Base-by-base conservation (phyloP, 2,888 invertebrate species). In the Lacanobia oleracea region DNA sequence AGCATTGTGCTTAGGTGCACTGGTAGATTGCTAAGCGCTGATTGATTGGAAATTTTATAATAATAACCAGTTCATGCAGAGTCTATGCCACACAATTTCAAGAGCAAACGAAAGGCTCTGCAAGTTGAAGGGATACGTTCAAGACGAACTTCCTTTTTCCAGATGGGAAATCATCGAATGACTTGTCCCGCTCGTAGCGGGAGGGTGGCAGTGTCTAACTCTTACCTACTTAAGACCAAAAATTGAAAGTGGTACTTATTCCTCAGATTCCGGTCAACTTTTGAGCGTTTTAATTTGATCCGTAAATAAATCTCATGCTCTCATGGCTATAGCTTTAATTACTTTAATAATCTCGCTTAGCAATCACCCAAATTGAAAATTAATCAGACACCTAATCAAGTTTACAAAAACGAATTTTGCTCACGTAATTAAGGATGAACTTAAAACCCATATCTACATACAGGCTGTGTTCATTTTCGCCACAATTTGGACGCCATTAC, bases 401-500 rank as follows among this genome's bases (percentile, higher is more conserved):
- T 18, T n/a, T 71, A 51, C 37, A 23, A 23, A 45, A 43, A 23
- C 23, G 8, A 16, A 53, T 60, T 70, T 54, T 1, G 21, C 16
- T 2, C 48, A 27, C 16, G 50, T 43, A 37, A 51, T 33, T 66
- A 53, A 79, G 67, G 67, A 74, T 61, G 33, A 62, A 72, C 72
- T 73, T 72, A 70, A 81, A 79, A 75, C 67, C 45, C 48, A 62
- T 51, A 45, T 56, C 23, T 57, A 63, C 61, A 54, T n/a, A 60
- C 69, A 67, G 40, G n/a, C 0, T 57, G 66, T 74, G 72, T 80
- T 67, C 72, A 66, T 86, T 87, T 84, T 76, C 80, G 73, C 81
- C 87, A 72, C 87, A 88, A 87, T 86, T 88, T 81, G 82, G 51
- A 79, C 85, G 81, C 90, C 90, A 92, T 93, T 91, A 91, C 87